Base-by-base conservation (phyloP, 2,113 vertebrate genomes). In the Brachyistius frenatus region DNA sequence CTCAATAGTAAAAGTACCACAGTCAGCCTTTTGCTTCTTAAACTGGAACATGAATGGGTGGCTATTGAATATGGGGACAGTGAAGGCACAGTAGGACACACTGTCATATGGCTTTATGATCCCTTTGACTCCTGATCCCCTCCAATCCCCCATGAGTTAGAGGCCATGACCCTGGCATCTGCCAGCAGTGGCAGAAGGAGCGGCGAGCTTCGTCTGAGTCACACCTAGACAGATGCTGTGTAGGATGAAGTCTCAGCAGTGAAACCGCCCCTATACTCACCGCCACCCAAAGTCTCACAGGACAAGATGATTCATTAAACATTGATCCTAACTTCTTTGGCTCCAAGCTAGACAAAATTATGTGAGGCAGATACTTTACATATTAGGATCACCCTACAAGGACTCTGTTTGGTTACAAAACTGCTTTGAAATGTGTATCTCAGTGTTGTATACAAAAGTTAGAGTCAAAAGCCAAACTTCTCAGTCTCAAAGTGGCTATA, bases 171-270 rank as follows among this genome's bases (percentile, higher is more conserved):
- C 88, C 35, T 66, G 30, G 74, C 91, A 90, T 91, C 90, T 91
- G 90, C 55, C 83, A 83, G 64, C 64, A 56, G 50, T 30, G 49
- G 70, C 75, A 83, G 81, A 75, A 80, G 73, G 57, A 66, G 73
- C 46, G 41, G 70, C 37, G 35, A 79, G 78, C 68, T 54, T 50
- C 7, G 57, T 50, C 79, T 76, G 73, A 89, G 70, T 83, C 78
- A 77, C 76, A 89, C 91, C 85, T 83, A 86, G 77, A 87, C 88
- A 90, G 86, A 91, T 91, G 88, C 86, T 85, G 53, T 53, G 30
- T 47, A 67, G 72, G 78, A 76, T 73, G 66, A 63, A 76, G 72
- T 67, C 84, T 86, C 65, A 31, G 57, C 41, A 41, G 64, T 57
- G 69, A 86, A 73, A 35, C 75, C 60, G 60, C 53, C 67, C 61